Evolutionary conservation across 1,140 invertebrate genomes (phyloP), one percentile per base, ranked within the genome.

Genomic region (Lucilia cuprina): DNA sequence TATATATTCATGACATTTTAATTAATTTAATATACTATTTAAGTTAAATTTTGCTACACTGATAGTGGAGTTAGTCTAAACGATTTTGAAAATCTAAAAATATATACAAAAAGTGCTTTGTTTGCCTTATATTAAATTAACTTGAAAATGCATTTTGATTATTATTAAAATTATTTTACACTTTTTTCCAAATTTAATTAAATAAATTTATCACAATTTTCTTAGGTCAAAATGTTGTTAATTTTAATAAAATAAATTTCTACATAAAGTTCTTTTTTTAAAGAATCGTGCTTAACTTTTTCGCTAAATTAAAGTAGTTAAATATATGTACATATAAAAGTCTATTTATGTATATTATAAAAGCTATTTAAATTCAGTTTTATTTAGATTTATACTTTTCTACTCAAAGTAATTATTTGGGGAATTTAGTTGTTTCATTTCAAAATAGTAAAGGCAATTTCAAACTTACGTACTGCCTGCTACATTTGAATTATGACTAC

Each of bases 201-300:
- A 21, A 25, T 60, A 7, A 21, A 25, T 80, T 49, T 80, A 80
- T 80, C 77, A 80, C 77, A 80, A 80, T 80, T 41, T 49, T 80
- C 77, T 80, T 80, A 47, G 77, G 77, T 80, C 47, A 47, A 80
- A 80, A 80, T 21, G 12, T 25, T 80, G n/a, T 19, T 17, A n/a
- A 78, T n/a, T 47, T 78, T 35, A 41, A 47, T 5, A 35, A n/a
- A 78, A 30, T 30, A 30, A 30, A 30, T 30, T 30, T 30, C 3
- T 41, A 60, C 14, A 60, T 60, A 60, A 0, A 41, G 14, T n/a
- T 60, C 3, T 17, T 60, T 60, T n/a, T 60, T n/a, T 60, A 5
- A n/a, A 17, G 55, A 60, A 60, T 60, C 55, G 55, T 60, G 14
- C n/a, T 17, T 41, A n/a, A 60, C 13, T 60, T 14, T 60, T n/a